Evolutionary conservation across 2,113 vertebrate genomes (phyloP), one percentile per base, ranked within the genome.

Genomic region (Saguinus midas): DNA sequence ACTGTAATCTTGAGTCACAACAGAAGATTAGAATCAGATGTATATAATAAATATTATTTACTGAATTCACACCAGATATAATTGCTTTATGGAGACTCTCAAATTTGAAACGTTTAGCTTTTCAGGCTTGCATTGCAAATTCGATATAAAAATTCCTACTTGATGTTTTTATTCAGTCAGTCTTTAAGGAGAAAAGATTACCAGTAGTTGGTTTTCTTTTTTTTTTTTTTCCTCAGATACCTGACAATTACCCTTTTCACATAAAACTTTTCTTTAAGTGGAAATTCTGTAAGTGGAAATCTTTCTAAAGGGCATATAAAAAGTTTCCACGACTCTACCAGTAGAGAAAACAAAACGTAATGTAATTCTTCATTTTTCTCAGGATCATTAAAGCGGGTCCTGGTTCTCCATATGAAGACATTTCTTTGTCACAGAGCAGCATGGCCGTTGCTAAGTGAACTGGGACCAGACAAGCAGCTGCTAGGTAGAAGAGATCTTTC

Each of bases 201-300:
- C n/a, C 17, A 66, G 43, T 8, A 91, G 43, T 6, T 32, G 27
- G 0, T 64, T 13, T 61, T 64, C 52, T 82, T 88, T 94, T n/a
- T 72, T 94, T n/a, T 72, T 82, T 64, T 29, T 29, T 48, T 8
- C 11, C 55, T 95, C 29, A 83, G 73, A 48, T 79, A 61, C 23
- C 17, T 64, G 37, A 96, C 21, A 85, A 57, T 89, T 48, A 50
- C 5, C 12, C 40, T 83, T 92, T 86, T 18, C 6, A 43, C 23
- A 75, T 21, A 83, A 70, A 48, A 43, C 20, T 40, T 76, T 92
- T 55, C 29, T 29, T 21, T 37, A 43, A 45, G 25, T 88, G 73
- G n/a, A 96, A 55, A 79, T 8, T 76, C 83, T 72, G 82, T 66
- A 81, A 58, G 45, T 55, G n/a, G 40, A 81, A 84, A 80, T 96